phyloP scores from a whole-genome alignment of 2,888 invertebrate species.

The Lapara coniferarum region DNA sequence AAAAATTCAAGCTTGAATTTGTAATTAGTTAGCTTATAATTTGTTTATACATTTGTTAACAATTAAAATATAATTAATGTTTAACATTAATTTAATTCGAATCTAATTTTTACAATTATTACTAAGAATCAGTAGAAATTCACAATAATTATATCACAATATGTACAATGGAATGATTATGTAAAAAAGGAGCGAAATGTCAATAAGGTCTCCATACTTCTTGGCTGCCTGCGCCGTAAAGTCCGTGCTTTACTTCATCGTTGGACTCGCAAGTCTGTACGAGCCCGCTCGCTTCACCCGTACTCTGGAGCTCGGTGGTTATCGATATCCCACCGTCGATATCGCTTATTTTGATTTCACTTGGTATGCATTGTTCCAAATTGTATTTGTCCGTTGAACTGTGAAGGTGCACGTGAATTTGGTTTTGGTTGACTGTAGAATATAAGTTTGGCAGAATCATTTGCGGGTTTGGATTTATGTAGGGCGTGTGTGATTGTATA shows the following conservation, averaged over 20 bases:
- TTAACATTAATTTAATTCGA: constrained; percentile 73
- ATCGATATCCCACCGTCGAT: constrained; percentile 84
- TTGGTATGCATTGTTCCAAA: constrained; percentile 85
- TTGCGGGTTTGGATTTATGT: constrained; percentile 85
- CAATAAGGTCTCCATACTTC: constrained; percentile 92
- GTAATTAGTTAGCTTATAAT: constrained; percentile 45
- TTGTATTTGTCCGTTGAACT: constrained; percentile 86
- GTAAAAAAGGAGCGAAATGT: constrained; percentile 56
- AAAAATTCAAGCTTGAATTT: constrained; percentile 23
- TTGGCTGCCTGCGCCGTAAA: constrained; percentile 67
- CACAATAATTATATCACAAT: constrained; percentile 73
- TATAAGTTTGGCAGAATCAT: constrained; percentile 92
- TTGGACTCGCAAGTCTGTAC: constrained; percentile 80
- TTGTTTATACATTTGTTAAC: constrained; percentile 63
- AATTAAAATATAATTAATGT: constrained; percentile 76
- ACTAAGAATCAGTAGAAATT: constrained; percentile 35
- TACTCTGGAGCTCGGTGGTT: constrained; percentile 74
- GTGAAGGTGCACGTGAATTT: constrained; percentile 92
- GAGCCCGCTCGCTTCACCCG: constrained; percentile 74
- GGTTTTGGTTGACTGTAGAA: constrained; percentile 93
- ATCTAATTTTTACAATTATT: constrained; percentile 41
- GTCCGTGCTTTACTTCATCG: constrained; percentile 80
- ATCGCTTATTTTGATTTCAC: constrained; percentile 85
- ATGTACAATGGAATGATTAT: constrained; percentile 72
- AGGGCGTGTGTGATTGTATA: constrained; percentile 83